Evolutionary conservation across 2,113 vertebrate species (phyloP), one percentile per base, ranked within the genome.

Genomic region (Heterochromis multidens): DNA sequence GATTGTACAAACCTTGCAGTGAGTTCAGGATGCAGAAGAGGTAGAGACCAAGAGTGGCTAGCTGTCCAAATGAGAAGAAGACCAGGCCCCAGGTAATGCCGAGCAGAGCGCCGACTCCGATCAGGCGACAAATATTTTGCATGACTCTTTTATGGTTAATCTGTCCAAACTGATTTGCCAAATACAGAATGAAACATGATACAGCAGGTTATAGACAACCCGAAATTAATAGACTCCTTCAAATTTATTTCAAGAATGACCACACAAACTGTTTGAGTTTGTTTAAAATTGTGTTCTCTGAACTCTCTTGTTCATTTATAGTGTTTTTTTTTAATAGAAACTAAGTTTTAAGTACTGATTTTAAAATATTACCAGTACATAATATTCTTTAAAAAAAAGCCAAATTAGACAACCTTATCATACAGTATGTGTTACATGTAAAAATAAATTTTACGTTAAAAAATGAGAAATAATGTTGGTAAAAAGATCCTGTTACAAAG

Each of bases 11-110:
- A 95, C 93, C 92, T 89, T 92, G 93, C 59, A 94, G 84, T 40
- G 94, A 83, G 84, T 93, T 95, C 10, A 94, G 83, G 81, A 91
- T 90, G 77, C 79, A 90, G 84, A 94, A 95, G 25, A 79, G 3
- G 60, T 95, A 94, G 80, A 84, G 86, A 43, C 59, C 86, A 5
- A 76, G 2, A 10, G 52, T 81, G 57, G 31, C 40, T 49, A 93
- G 80, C 2, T n/a, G 1, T 11, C 86, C 89, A 21, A 88, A 92
- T 2, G 91, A 90, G 65, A 94, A 92, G 81, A 94, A 91, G 23
- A 87, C 9, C 37, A 92, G 79, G n/a, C 92, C 91, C 92, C 89
- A 94, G 77, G 87, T 67, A 6, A 93, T 21, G 33, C 95, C 94
- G 2, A 95, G 91, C 67, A 95, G 82, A 43, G 21, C 31, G 49